These are phyloP conservation scores for Drosophila prosaltans DNA, from an alignment of 1,140 invertebrate species.

Conservation along the genomic window DNA sequence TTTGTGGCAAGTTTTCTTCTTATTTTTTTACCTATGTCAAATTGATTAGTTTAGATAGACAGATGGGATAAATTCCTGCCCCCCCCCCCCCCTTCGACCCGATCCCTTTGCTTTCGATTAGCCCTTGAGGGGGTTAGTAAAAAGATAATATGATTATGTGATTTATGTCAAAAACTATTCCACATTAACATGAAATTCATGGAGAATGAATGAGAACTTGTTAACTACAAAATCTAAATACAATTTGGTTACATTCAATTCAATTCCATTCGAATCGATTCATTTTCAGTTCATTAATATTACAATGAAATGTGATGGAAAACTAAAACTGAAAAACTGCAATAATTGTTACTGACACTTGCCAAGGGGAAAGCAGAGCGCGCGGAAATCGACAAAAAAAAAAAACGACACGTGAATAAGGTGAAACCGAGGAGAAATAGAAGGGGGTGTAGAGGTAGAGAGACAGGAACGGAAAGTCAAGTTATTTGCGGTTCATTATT, in stretches of 20 bases:
- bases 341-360: slow-evolving; percentile 81
- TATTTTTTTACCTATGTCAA: slow-evolving; percentile 69
- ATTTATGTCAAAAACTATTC: slow-evolving; percentile 66
- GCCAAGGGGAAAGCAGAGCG: slow-evolving; percentile 42
- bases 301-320: slow-evolving; percentile 29
- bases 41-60: slow-evolving; percentile 69
- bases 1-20: slow-evolving; percentile 39
- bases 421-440: background rate
- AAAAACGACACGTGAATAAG: slow-evolving; percentile 40
- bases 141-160: slow-evolving; percentile 65
- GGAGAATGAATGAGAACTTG: background rate
- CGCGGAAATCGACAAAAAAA: too few relatives aligned
- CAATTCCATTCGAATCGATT: background rate
- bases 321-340: slow-evolving; percentile 58
- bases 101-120: background rate
- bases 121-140: slow-evolving; percentile 3
- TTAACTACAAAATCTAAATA: background rate
- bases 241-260: background rate
- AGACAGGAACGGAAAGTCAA: slow-evolving; percentile 60
- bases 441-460: background rate
- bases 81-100: too few relatives aligned
- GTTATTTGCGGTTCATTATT: slow-evolving; percentile 82
- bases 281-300: slow-evolving; percentile 46
- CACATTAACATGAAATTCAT: slow-evolving; percentile 49
- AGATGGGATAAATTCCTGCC: slow-evolving; percentile 29